Conservation (phyloP, 2,797 vertebrate species). For the Premnoplex brunnescens region DNA sequence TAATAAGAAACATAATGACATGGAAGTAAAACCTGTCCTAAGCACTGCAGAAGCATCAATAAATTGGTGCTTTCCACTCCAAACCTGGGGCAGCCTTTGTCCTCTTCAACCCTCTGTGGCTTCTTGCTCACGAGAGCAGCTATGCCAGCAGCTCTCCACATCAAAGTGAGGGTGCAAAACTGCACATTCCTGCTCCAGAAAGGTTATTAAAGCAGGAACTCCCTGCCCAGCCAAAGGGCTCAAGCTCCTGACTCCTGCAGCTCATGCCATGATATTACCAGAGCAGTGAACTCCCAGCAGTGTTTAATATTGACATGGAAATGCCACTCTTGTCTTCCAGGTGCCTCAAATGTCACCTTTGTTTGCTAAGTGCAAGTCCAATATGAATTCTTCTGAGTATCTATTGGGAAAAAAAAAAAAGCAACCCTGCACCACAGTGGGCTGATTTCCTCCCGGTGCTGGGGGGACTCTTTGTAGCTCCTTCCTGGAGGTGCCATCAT, state of each 20-base stretch:
- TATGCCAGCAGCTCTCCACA: background rate
- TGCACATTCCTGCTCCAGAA: background rate
- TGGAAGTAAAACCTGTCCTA: background rate
- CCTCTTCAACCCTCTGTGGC: background rate
- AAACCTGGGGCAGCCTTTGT: background rate
- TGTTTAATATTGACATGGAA: slow-evolving; percentile 3
- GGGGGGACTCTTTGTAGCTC: background rate
- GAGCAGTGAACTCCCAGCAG: background rate
- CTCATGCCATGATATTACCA: background rate
- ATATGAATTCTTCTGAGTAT: slow-evolving; percentile 26
- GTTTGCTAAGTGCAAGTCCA: background rate
- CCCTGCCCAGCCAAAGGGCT: background rate
- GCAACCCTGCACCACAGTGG: background rate
- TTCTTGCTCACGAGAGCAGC: background rate
- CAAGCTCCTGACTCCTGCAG: background rate
- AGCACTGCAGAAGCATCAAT: background rate
- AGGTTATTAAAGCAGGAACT: background rate
- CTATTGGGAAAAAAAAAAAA: background rate
- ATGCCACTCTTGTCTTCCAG: slow-evolving; percentile 6
- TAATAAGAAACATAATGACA: background rate
- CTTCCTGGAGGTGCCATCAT: background rate
- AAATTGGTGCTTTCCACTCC: background rate
- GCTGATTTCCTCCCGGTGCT: background rate
- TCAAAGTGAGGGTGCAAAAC: background rate
- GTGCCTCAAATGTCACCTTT: slow-evolving; percentile 33